Evolutionary conservation across 2,113 vertebrate species (phyloP), one percentile per base, ranked within the genome.

Genomic region (Formicarius rufipectus): DNA sequence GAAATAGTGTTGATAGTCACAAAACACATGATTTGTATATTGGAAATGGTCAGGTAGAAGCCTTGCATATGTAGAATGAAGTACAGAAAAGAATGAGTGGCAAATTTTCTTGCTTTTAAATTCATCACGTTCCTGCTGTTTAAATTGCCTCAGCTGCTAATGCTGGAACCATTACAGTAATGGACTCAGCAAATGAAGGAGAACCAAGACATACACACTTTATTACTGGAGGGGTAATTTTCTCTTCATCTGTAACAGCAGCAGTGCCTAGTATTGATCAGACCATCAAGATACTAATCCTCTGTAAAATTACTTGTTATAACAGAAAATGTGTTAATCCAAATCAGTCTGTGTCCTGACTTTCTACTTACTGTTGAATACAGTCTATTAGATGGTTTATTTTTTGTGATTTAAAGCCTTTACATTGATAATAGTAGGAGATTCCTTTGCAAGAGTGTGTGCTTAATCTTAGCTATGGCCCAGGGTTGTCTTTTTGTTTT

Each of bases 261-360:
- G 98, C 97, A 97, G 98, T 98, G 98, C 98, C 98, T 98, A 95
- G 98, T 99, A 99, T 99, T 99, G 99, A 99, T 99, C 98, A 99
- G 98, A 97, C 99, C 98, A 99, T 99, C 99, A 99, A 98, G 98
- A 98, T 98, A 98, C 98, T 99, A 99, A 99, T 99, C 99, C 99
- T 98, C 98, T 98, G 98, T 98, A 98, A 98, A 99, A 99, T 99
- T 98, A 99, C 99, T 99, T 98, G 97, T 98, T 99, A 99, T 99
- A 97, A 98, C 98, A 93, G 98, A 98, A 98, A 98, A 98, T 98
- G 98, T 98, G 98, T 99, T 98, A 98, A 99, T 99, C 98, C 98
- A 97, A 96, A 97, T 97, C 97, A 93, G 97, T 95, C 97, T 97
- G 93, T 95, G 96, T 97, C 97, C 97, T 69, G 95, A 94, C 97